Percentiles rank a stretch among this genome's conserved stretches.
These are phyloP conservation scores for Acanthacorydalis orientalis DNA, from an alignment of 2,888 invertebrate species.

Conservation along the genomic window DNA sequence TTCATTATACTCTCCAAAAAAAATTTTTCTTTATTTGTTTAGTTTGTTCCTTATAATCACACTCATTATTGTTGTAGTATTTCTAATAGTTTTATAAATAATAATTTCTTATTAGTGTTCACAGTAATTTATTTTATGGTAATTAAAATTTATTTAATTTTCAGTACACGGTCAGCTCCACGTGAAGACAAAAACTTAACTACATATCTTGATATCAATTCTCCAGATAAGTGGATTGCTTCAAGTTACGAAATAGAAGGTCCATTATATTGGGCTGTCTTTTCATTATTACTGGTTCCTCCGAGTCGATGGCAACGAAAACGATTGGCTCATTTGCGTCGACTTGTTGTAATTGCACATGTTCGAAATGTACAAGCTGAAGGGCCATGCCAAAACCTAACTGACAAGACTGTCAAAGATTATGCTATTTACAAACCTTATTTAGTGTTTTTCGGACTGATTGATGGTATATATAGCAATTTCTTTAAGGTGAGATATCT, in stretches of 20 bases:
- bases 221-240: conserved; percentile 53
- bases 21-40: too few relatives aligned
- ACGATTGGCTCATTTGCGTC: conserved; percentile 53
- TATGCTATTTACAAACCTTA: conserved; percentile 74
- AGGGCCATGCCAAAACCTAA: conserved; percentile 37
- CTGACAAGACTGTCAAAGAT: conserved; percentile 37
- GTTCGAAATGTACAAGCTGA: conserved; percentile 48
- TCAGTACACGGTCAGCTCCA: conserved; percentile 50
- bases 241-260: conserved; percentile 82
- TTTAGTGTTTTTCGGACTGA: conserved; percentile 68
- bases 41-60: too few relatives aligned
- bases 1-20: too few relatives aligned
- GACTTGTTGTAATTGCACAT: conserved; percentile 64
- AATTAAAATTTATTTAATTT: conserved; percentile 2
- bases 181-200: conserved; percentile 67
- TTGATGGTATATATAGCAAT: conserved; percentile 68
- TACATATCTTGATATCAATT: conserved; percentile 47
- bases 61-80: too few relatives aligned
- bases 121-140: background rate
- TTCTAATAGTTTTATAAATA: conserved; percentile 4
- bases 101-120: background rate
- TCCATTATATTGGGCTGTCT: conserved; percentile 71
- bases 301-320: conserved; percentile 60
- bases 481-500: conserved; percentile 59
- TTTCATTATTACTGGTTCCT: conserved; percentile 65